phyloP scores from a whole-genome alignment of 2,888 invertebrate species.

The Xestia ashworthii region DNA sequence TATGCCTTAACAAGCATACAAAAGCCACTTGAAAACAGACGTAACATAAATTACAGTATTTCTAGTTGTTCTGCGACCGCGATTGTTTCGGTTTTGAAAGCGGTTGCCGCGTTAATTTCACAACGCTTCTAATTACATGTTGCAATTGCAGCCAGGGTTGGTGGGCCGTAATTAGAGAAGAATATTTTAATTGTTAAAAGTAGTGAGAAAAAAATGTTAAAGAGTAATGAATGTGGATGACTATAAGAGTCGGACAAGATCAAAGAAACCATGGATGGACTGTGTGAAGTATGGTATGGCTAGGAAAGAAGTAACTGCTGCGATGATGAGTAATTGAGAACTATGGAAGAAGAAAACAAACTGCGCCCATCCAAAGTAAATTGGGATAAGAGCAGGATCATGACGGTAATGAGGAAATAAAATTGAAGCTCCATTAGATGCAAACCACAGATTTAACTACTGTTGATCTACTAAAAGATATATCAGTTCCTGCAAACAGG shows the following conservation, averaged over 20 bases:
- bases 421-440: neutral
- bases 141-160: conserved; percentile 57
- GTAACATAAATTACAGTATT: conserved; percentile 61
- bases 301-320: too few species aligned
- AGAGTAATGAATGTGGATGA: too few species aligned
- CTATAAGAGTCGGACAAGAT: too few species aligned
- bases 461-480: neutral
- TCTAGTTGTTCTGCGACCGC: conserved; percentile 52
- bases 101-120: conserved; percentile 67
- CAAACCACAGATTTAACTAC: neutral
- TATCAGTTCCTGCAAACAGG: neutral
- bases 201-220: neutral
- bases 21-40: conserved; percentile 45
- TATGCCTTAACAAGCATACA: conserved; percentile 21
- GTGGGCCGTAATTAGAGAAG: conserved; percentile 10
- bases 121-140: conserved; percentile 64
- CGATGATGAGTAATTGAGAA: too few species aligned
- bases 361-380: too few species aligned
- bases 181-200: neutral
- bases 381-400: too few species aligned
- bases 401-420: too few species aligned
- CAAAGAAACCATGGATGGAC: too few species aligned
- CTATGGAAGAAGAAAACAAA: too few species aligned
- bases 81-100: conserved; percentile 65
- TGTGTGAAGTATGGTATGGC: too few species aligned